Evolutionary conservation across 2,113 vertebrate species (phyloP), one percentile per base, ranked within the genome.

Genomic region (Rostratula benghalensis): DNA sequence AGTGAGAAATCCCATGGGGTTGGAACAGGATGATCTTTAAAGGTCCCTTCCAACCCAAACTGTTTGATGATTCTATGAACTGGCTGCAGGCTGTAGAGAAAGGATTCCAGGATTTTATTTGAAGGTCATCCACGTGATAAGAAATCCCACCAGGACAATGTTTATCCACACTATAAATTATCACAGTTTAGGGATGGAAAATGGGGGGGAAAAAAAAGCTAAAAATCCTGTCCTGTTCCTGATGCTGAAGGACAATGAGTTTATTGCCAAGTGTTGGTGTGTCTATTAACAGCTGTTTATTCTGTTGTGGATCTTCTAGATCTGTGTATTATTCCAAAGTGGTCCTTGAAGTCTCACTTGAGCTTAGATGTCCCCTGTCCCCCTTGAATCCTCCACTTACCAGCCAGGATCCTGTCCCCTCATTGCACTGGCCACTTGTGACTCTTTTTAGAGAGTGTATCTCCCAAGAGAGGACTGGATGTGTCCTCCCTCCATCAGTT

Each of bases 91-190:
- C 20, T 17, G 16, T 30, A 59, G 37, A 23, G 51, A 74, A 57
- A 87, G 28, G 54, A 63, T 43, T n/a, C 37, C 10, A 15, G 2
- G 8, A 15, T 63, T 82, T 90, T 69, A 13, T 71, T 37, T 83
- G 61, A 63, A 93, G 56, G 75, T 71, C 79, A 53, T 71, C n/a
- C 7, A 10, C 31, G 1, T 11, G 60, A 31, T 75, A 57, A 11
- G 50, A 77, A 78, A 70, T 70, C 69, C 78, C 74, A 75, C 45
- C n/a, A 75, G 78, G 51, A 20, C 12, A 35, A 20, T 11, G 33
- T 78, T 90, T 93, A 41, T 83, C 89, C 63, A 51, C 85, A 50
- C 31, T 53, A 60, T 61, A 87, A 90, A 48, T 92, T 78, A 75
- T 5, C 41, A n/a, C 63, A 75, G 46, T 73, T 61, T n/a, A 59